Base-by-base conservation (phyloP, 2,888 invertebrate species). In the Heliconius charithonia region DNA sequence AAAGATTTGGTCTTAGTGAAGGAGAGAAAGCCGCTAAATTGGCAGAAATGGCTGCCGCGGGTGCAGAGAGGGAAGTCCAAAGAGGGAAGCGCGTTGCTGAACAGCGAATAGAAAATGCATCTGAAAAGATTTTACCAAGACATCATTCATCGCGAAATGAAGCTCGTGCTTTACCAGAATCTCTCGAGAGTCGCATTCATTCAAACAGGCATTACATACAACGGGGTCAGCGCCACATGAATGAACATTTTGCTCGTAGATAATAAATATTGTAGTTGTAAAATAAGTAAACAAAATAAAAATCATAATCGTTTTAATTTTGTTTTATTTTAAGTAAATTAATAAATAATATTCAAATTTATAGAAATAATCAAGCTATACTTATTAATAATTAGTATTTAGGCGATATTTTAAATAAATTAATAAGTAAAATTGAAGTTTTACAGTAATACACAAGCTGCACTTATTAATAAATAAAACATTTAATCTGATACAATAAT, bases 121-220 rank as follows among this genome's bases (percentile, higher is more conserved):
- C 83, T 89, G 81, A 85, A 41, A 83, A 92, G 92, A 76, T 89
- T 91, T 78, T 81, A 85, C 96, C 97, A 81, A 95, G 97, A n/a
- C 32, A 59, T 32, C 94, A 97, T 72, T 93, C 82, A 93, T 92
- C 83, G 82, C 93, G 82, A 88, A 89, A 84, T 93, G 95, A 82
- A 91, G 95, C 86, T 86, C 95, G 85, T 76, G 96, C 97, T 0
- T 95, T 96, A 83, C 95, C 95, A 32, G 96, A 96, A 77, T 97
- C 97, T 16, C 97, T 99, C 0, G 98, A 98, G 87, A 96, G 97
- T 81, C 96, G 99, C 83, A 97, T 99, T 74, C 98, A 97, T 87
- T 96, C 98, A 22, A 99, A 98, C 88, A 96, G 97, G 67, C 98
- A 98, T 90, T 98, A 98, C 86, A 98, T 99, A 83, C 99, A 99